phyloP scores from a whole-genome alignment of 1,140 invertebrate genomes.

The Acromyrmex echinatior region DNA sequence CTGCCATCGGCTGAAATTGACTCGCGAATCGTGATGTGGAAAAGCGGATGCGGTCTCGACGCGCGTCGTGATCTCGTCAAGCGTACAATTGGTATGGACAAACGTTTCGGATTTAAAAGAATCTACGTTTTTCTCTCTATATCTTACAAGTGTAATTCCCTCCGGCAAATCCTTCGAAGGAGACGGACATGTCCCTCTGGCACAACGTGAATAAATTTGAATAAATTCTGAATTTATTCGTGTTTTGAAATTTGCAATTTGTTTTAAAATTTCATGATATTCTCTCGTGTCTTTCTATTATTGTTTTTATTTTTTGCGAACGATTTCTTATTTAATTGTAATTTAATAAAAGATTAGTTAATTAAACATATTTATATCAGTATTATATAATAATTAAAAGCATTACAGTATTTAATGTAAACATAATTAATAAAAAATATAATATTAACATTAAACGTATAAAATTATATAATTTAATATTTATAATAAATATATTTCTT shows the following conservation, averaged over 20 bases:
- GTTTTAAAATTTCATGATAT: not conserved
- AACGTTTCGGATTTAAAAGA: constrained; percentile 17
- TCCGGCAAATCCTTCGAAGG: not conserved
- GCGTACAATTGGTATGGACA: constrained; percentile 38
- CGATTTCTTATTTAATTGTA: not conserved
- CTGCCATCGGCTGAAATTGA: constrained; percentile 65
- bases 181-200: not conserved
- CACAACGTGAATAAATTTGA: not conserved
- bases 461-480: no score
- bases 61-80: constrained; percentile 5
- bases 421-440: no score
- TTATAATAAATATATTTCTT: no score
- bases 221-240: constrained; percentile 25
- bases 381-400: constrained; percentile 7
- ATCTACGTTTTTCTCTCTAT: constrained; percentile 1
- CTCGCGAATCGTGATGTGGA: constrained; percentile 66
- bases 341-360: not conserved
- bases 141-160: constrained; percentile 43
- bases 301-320: not conserved
- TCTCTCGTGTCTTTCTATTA: not conserved
- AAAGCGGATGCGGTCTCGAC: constrained; percentile 45
- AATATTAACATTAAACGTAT: no score
- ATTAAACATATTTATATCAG: not conserved
- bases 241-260: not conserved
- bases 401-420: not conserved